A percentile compares a stretch with the other conserved stretches of the same genome.
Evolutionary conservation across 2,888 invertebrate species (phyloP).

Genomic region (Nysson spinosus): DNA sequence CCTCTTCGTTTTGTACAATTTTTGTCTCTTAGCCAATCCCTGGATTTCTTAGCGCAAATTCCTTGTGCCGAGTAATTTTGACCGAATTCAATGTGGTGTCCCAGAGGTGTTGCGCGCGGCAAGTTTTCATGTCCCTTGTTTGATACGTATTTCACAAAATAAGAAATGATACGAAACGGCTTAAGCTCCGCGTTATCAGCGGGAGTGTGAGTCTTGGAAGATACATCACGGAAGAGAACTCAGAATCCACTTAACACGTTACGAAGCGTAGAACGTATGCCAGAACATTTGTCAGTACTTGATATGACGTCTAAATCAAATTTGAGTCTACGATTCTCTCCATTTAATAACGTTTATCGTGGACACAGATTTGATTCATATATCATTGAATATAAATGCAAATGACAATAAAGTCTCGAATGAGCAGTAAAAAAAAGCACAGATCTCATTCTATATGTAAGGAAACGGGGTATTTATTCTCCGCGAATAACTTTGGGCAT

Average conservation of each 20-base stretch:
- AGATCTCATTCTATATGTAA: slow-evolving; percentile 14
- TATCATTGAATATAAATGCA: slow-evolving; percentile 55
- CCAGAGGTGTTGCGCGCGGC: slow-evolving; percentile 11
- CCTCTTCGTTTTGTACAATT: slow-evolving; percentile 23
- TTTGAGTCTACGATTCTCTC: slow-evolving; percentile 4
- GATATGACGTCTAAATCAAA: slow-evolving; percentile 23
- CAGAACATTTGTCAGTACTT: slow-evolving; percentile 21
- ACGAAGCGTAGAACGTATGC: slow-evolving; percentile 20
- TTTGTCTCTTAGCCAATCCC: slow-evolving; percentile 65
- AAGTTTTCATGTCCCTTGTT: slow-evolving; percentile 15
- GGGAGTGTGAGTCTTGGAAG: slow-evolving; percentile 56
- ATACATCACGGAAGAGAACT: slow-evolving; percentile 60
- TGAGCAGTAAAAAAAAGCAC: slow-evolving; percentile 43
- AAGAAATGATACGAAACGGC: slow-evolving; percentile 1
- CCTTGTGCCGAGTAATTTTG: slow-evolving; percentile 49
- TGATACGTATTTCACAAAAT: slow-evolving; percentile 3
- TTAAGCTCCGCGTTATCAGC: neutral
- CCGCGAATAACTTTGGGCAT: neutral
- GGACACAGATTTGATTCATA: slow-evolving; percentile 24
- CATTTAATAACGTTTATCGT: neutral
- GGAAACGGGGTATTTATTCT: slow-evolving; percentile 8
- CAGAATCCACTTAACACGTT: slow-evolving; percentile 24
- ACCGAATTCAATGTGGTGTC: slow-evolving; percentile 24
- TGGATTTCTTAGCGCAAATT: slow-evolving; percentile 48
- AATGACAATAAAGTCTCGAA: slow-evolving; percentile 39